These are phyloP conservation scores for Folsomia candida DNA, from an alignment of 2,888 invertebrate species.

Conservation along the genomic window DNA sequence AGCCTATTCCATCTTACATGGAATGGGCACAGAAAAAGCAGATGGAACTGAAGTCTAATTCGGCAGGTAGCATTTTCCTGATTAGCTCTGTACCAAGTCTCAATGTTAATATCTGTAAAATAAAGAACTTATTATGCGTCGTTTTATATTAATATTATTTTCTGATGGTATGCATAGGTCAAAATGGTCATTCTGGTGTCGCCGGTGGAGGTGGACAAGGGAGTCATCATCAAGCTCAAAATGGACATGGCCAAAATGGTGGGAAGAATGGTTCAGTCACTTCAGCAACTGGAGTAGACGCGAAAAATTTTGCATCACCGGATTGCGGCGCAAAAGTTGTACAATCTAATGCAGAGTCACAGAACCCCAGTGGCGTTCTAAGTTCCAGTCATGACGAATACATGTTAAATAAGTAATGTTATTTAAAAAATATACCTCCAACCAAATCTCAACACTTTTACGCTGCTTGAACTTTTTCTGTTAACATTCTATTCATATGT, in stretches of 20 bases:
- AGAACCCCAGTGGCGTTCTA: constrained; percentile 79
- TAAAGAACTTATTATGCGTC: no score
- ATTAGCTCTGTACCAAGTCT: not conserved
- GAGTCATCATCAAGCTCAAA: not conserved
- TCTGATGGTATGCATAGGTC: not conserved
- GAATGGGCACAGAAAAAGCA: constrained; percentile 50
- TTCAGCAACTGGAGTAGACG: constrained; percentile 23
- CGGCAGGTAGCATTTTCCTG: not conserved
- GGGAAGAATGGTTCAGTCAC: constrained; percentile 2
- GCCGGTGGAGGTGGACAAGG: constrained; percentile 14
- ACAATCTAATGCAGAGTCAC: constrained; percentile 86
- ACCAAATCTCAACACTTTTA: not conserved
- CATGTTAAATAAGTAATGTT: constrained; percentile 81
- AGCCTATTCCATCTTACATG: constrained; percentile 49
- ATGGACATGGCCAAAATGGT: constrained; percentile 9
- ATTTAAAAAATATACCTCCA: not conserved
- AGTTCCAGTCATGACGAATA: constrained; percentile 93
- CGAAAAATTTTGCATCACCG: constrained; percentile 90
- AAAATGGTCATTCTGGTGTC: not conserved
- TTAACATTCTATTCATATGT: not conserved
- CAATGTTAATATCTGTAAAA: no score
- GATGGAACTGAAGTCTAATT: constrained; percentile 27
- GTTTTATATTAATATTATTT: no score
- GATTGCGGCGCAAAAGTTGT: constrained; percentile 97
- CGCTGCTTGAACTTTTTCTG: not conserved